Evolutionary conservation across 1,140 invertebrate species (phyloP).

Genomic region (Penaeus vannamei): DNA sequence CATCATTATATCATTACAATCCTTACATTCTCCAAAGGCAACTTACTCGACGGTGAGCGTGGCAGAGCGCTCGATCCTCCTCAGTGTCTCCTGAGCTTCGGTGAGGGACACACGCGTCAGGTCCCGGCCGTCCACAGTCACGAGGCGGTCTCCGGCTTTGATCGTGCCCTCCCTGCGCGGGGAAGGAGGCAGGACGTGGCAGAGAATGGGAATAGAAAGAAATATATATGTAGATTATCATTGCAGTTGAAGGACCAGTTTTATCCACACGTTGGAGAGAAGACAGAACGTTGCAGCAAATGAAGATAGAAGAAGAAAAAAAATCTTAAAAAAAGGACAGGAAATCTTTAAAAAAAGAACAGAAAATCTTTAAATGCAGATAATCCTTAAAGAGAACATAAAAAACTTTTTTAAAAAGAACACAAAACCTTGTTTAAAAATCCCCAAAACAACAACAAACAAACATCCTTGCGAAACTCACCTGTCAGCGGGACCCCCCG

Average conservation of each 20-base stretch:
- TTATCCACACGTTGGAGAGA: no score
- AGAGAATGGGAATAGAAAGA: no score
- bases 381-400: no score
- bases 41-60: constrained; percentile 68
- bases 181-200: no score
- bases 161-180: constrained; percentile 80
- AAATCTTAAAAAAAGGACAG: no score
- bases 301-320: no score
- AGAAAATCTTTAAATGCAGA: no score
- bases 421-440: not conserved
- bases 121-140: constrained; percentile 84
- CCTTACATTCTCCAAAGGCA: not conserved
- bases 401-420: no score
- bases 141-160: constrained; percentile 88
- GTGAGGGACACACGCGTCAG: constrained; percentile 73
- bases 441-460: not conserved
- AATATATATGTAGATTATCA: no score
- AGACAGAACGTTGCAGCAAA: no score
- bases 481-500: constrained; percentile 90
- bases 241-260: no score
- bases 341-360: no score
- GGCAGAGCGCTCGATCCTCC: constrained; percentile 70
- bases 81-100: constrained; percentile 73
- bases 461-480: constrained; percentile 70
- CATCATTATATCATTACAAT: not conserved